Conservation (phyloP, 2,113 vertebrate species). For the Muscicapa adusta region DNA sequence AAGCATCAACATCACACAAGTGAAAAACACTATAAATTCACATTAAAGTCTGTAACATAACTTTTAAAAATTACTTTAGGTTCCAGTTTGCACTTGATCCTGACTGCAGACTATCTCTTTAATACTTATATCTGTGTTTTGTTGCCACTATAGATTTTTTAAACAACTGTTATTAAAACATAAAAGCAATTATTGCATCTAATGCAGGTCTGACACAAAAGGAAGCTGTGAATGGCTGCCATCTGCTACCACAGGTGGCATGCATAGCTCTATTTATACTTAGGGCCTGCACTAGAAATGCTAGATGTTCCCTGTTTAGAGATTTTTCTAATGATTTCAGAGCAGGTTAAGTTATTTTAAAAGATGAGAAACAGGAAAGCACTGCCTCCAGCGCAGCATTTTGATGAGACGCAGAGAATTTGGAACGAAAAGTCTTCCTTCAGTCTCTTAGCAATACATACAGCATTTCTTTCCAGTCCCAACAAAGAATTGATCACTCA, state of each 20-base stretch:
- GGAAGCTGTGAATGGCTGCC: slow-evolving; percentile 24
- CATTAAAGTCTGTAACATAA: background rate
- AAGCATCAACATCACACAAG: background rate
- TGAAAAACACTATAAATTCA: background rate
- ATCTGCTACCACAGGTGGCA: slow-evolving; percentile 48
- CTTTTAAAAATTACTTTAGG: background rate
- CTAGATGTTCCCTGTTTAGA: background rate
- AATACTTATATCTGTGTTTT: background rate
- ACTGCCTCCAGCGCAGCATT: background rate
- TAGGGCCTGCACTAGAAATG: background rate
- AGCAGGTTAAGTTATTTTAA: background rate
- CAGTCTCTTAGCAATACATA: slow-evolving; percentile 34
- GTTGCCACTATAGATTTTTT: background rate
- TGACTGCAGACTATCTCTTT: background rate
- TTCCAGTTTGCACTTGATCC: background rate
- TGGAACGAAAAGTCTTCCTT: background rate
- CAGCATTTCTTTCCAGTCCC: slow-evolving; percentile 28
- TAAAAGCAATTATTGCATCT: slow-evolving; percentile 4
- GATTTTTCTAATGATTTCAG: background rate
- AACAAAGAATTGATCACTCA: slow-evolving; percentile 66
- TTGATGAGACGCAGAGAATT: background rate
- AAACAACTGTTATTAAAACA: background rate
- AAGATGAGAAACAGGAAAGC: background rate
- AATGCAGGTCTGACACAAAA: background rate
- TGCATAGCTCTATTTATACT: slow-evolving; percentile 19